Evolutionary conservation across 2,113 vertebrate species (phyloP), one percentile per base, ranked within the genome.

Genomic region (Cinclus mexicanus): DNA sequence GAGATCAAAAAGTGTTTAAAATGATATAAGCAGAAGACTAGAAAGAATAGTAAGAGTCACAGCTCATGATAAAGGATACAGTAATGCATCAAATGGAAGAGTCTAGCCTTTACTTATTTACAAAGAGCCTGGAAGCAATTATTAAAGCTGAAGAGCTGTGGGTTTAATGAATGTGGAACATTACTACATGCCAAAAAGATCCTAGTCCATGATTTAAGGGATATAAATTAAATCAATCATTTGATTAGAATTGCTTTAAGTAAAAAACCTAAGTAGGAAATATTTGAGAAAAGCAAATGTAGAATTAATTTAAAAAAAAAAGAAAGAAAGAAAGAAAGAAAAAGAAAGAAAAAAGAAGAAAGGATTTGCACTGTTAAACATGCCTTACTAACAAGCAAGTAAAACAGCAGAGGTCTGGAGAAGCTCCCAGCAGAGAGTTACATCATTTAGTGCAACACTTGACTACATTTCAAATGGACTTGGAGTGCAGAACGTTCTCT

Each of bases 341-440:
- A 19, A 4, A 19, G 31, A 10, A 16, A 29, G 7, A 9, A 18
- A 33, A 31, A 12, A 8, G 1, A 16, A 31, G 10, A 41, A 57
- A 37, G 1, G n/a, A 77, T 9, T 64, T 77, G 19, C 8, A 10
- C 47, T 56, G 44, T 49, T 42, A 96, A 94, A 49, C 46, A 91
- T 86, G 70, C 57, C 86, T 91, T 88, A 33, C 75, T 93, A 70
- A 93, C 64, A 89, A 83, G 85, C 53, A 90, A 94, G 92, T 63
- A 44, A 93, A 95, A 80, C 22, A 87, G 86, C 11, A 94, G 59
- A 90, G 61, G 76, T 71, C 77, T 97, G 94, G 84, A 90, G 90
- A 88, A 88, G 88, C 59, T 78, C 76, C 93, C 70, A 8, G 55
- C 55, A 93, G 55, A 33, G 29, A 87, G 25, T 63, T 91, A 68